Percentiles rank a stretch among this genome's conserved stretches.
phyloP scores from a whole-genome alignment of 2,113 vertebrate genomes.

The Hemibagrus wyckioides region DNA sequence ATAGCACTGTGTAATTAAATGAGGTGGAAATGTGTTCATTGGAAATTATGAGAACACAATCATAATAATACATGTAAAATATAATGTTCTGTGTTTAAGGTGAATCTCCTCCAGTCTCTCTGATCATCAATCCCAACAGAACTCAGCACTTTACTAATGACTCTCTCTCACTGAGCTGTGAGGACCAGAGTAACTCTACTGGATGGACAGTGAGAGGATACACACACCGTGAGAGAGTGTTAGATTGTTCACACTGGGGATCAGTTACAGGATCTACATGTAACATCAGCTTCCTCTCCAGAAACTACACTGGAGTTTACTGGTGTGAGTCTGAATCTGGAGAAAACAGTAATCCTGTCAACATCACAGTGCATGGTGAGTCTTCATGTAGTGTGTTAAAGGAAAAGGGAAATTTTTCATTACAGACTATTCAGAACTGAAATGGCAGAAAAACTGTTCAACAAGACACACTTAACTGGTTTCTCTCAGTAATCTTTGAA shows the following conservation, averaged over 20 bases:
- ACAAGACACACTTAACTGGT: neutral
- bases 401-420: neutral
- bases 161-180: neutral
- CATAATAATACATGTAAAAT: neutral
- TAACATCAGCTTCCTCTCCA: neutral
- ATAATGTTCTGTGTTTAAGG: neutral
- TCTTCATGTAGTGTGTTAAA: neutral
- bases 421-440: neutral
- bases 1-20: neutral
- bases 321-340: neutral
- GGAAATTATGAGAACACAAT: neutral
- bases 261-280: neutral
- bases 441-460: neutral
- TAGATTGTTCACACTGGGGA: neutral
- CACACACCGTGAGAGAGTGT: neutral
- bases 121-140: neutral
- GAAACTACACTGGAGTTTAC: neutral
- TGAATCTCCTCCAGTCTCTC: neutral
- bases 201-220: neutral
- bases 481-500: neutral
- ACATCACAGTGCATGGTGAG: conserved; percentile 11
- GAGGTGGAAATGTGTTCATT: neutral
- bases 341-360: conserved; percentile 15
- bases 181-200: neutral
- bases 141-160: neutral